Evolutionary conservation across 1,140 invertebrate genomes (phyloP), one percentile per base, ranked within the genome.

Genomic region (Drosophila orosa): DNA sequence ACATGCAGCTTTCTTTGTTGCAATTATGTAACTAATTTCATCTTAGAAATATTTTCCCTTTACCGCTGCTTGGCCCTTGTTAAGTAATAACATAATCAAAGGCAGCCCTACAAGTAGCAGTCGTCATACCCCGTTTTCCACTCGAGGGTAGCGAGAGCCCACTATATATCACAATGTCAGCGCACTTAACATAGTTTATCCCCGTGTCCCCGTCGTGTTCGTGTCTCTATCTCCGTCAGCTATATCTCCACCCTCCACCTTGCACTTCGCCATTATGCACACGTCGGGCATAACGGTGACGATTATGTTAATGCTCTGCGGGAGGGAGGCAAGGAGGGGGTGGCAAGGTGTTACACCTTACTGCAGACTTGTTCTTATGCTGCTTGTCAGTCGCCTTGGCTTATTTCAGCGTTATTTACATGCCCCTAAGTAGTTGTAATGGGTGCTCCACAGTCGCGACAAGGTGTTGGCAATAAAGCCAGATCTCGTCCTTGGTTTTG

Each of bases 371-470:
- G 66, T 69, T 69, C 66, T 55, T 56, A 12, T 17, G 63, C 42
- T 42, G 66, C 74, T 84, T 79, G 72, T 80, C 76, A 80, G 62
- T 89, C 76, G 80, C 85, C 84, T 90, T 89, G 85, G 84, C 84
- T 89, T 89, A 89, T 89, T 89, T 90, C 61, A 57, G 74, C 66
- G 60, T 84, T 89, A 89, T 89, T 89, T 89, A 87, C 84, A 87
- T 87, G 78, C 79, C 80, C 68, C 68, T 87, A 89, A 87, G 84
- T 87, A 87, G 84, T 87, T 89, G 84, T 89, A 89, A 89, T 89
- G 84, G 84, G 72, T 74, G 79, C 45, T 33, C 44, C 59, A 48
- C 50, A 37, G 67, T 74, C 58, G 56, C 77, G 84, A 84, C 84
- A 87, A 87, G 84, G 80, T 87, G 84, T 89, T 80, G 68, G 76